Base-by-base conservation (phyloP, 64 coral and sea anemone genomes). In the Acropora yongei region DNA sequence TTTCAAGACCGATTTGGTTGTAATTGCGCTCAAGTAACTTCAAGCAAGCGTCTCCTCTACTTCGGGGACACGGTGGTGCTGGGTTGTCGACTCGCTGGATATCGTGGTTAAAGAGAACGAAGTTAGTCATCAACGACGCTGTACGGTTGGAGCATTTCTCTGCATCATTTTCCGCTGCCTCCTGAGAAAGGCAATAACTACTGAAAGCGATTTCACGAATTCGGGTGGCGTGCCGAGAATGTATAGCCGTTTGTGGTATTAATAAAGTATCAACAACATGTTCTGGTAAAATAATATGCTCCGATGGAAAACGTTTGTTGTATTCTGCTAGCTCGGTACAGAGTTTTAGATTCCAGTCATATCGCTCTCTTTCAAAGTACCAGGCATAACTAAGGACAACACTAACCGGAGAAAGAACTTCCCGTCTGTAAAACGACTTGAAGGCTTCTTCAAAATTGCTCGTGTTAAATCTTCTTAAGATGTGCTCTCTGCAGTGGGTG, bases 391-490 rank as follows among this genome's bases (percentile, higher is more conserved):
- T 88, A 5, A 93, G 53, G 0, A 93, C 65, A 66, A 88, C 47
- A 67, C 75, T 80, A 1, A 93, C 86, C 3, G 91, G 91, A 17
- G 13, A 41, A 12, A 93, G 3, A 5, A 48, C n/a, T 10, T 13
- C 58, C 30, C 30, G 30, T 13, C 14, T 19, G 75, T 92, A 86
- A 20, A 93, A 88, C 8, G 17, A 50, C 61, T 51, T 77, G 47
- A 88, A 93, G 6, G 83, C 90, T 69, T 78, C 90, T 77, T 86
- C 90, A 68, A 92, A 92, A 75, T 92, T 19, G 5, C 16, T 86
- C 7, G 90, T 86, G 8, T 87, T 87, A 53, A 86, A 92, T 68
- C 71, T 86, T 5, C 19, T 58, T 3, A 92, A n/a, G 45, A 92
- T 86, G 77, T 88, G 18, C 44, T 88, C 78, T 57, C 92, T 88